Evolutionary conservation across 2,113 vertebrate genomes (phyloP), one percentile per base, ranked within the genome.

Genomic region (Pogonocichla stellata): DNA sequence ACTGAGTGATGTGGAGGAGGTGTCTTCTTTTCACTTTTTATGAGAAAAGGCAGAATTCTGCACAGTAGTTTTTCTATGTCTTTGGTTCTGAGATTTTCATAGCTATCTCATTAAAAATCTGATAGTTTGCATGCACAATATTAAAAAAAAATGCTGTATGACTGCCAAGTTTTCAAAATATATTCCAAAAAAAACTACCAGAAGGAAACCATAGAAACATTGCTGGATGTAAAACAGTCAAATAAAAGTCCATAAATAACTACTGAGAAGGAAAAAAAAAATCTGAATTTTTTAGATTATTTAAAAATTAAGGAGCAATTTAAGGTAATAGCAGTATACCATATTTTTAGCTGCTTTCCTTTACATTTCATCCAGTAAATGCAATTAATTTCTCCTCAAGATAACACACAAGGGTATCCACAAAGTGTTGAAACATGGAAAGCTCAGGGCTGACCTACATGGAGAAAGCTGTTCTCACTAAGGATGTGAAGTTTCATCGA

Each of bases 171-270:
- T 89, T 95, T 78, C 33, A 60, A 84, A 80, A 20, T 43, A 25
- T 74, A 26, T 64, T 67, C 14, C 5, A 18, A 74, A 90, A 81
- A 14, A 29, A 1, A 10, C 6, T 64, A 69, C 12, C 40, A 79
- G 57, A 91, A 91, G 47, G 50, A 92, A 86, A 54, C 47, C 51
- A 80, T 24, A 87, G 89, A 78, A 93, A 85, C 64, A 85, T 38
- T 69, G 3, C 19, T 60, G 51, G 48, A 9, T 91, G 36, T 28
- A 19, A 66, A 88, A 54, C 10, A 31, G 70, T 38, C 34, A 71
- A 73, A 34, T 64, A 11, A 74, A 84, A 78, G 12, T 11, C 47
- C 47, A 43, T 38, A 80, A 80, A 90, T 83, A 93, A 43, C 42
- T 57, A 26, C 23, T 29, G 60, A 38, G 47, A 43, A 47, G 10